These are phyloP conservation scores for Tamandua tetradactyla DNA, from an alignment of 2,797 vertebrate genomes.

Conservation along the genomic window DNA sequence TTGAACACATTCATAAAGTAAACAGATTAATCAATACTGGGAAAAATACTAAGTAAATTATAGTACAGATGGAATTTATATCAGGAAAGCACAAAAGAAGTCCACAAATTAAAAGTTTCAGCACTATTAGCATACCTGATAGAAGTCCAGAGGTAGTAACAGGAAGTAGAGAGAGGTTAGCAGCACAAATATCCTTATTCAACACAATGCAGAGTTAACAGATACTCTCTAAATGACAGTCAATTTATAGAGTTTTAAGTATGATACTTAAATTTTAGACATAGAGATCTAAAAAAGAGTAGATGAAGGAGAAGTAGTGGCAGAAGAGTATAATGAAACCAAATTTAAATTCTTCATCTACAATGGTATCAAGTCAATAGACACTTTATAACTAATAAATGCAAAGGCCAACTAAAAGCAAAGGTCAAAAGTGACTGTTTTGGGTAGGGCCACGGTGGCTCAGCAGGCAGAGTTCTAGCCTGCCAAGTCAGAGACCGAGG, in stretches of 20 bases:
- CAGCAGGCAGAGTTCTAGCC: too few species aligned
- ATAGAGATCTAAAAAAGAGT: background rate
- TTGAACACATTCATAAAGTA: conserved; percentile 10
- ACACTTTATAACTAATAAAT: background rate
- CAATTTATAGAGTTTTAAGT: background rate
- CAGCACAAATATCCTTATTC: background rate
- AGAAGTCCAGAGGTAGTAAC: background rate
- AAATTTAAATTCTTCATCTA: conserved; percentile 6
- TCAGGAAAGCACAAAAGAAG: background rate
- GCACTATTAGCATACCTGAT: background rate
- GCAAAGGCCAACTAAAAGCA: conserved; percentile 12
- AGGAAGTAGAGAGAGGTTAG: background rate
- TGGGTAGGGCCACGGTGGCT: too few species aligned
- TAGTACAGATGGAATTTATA: background rate
- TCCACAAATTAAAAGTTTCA: conserved; percentile 4
- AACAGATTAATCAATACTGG: background rate
- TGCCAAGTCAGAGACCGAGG: too few species aligned
- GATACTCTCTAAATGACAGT: background rate
- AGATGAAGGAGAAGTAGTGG: background rate
- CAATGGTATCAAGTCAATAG: background rate
- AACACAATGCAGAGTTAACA: background rate
- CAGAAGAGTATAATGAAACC: background rate
- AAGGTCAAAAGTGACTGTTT: background rate
- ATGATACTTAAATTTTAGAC: background rate
- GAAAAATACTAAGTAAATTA: conserved; percentile 6